Base-by-base conservation (phyloP, 2,797 vertebrate species). In the Melanogrammus aeglefinus region DNA sequence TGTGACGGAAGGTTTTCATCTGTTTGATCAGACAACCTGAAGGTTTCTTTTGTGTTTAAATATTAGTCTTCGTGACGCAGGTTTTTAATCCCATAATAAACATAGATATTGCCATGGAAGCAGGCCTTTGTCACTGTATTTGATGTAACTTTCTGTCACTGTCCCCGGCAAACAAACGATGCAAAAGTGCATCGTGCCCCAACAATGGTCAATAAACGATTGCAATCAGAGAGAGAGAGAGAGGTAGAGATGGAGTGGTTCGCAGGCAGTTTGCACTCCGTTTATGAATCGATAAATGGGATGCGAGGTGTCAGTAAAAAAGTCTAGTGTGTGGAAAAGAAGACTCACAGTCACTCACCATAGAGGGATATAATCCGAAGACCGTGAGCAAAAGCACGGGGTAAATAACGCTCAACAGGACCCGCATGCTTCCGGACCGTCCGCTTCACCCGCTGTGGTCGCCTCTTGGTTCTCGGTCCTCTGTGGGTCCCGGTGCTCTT, bases 361-460 rank as follows among this genome's bases (percentile, higher is more conserved):
- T 93, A 66, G 96, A 96, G 72, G 96, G 96, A 24, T 95, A 95
- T 81, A 96, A 93, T 91, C 95, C 96, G 89, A 95, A 95, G 86
- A 97, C 86, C 87, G 91, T 86, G 84, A 96, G 94, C 85, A 93
- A 92, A 80, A 98, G 94, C 90, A 97, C 88, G 81, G 96, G 94
- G 85, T 94, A 94, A 89, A 96, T 90, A 76, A 95, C 88, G 79
- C 80, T 90, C 92, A 94, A 90, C 86, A 93, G 91, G 89, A 95
- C 88, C 94, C 92, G 95, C 97, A 99, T 98, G 86, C 91, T 97
- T 94, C 85, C 90, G 79, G 86, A 84, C 83, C 6, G 57, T 89
- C 90, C 86, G 80, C 83, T 44, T 44, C 41, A 44, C 38, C 7
- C 38, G 38, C 41, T 44, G 12, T 13, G 14, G 41, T 16, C 12